These are phyloP conservation scores for Centropyge bicolor DNA, from an alignment of 2,797 vertebrate genomes.

Conservation along the genomic window DNA sequence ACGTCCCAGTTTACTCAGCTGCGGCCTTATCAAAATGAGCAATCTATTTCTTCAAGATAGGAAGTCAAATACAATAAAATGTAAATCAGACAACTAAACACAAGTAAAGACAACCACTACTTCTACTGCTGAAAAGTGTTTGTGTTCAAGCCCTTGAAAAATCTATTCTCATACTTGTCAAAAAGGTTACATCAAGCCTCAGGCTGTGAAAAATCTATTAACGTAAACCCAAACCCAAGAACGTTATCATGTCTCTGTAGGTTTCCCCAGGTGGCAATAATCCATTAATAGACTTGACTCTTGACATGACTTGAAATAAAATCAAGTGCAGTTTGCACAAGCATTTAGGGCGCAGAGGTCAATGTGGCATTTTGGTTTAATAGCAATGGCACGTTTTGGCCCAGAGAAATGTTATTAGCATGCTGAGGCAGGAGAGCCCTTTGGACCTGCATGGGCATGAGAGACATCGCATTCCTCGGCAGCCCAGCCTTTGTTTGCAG, in stretches of 20 bases:
- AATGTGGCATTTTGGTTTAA: constrained; percentile 27
- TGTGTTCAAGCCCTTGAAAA: neutral
- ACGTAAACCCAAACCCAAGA: constrained; percentile 1
- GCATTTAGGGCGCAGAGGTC: constrained; percentile 34
- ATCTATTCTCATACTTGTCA: neutral
- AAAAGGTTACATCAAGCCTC: constrained; percentile 16
- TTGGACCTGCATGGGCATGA: constrained; percentile 75
- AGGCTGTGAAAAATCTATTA: neutral
- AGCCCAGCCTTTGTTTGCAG: constrained; percentile 57
- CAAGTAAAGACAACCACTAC: neutral
- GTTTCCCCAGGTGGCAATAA: neutral
- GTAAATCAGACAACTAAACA: neutral
- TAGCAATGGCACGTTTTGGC: constrained; percentile 20
- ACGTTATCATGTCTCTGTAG: neutral
- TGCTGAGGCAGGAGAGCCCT: constrained; percentile 71
- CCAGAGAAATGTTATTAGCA: constrained; percentile 51
- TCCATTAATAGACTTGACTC: neutral
- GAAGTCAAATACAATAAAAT: constrained; percentile 2
- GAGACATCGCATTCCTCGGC: constrained; percentile 65
- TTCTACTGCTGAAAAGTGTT: neutral
- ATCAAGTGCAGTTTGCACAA: neutral
- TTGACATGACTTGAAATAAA: constrained; percentile 10
- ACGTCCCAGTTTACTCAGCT: constrained; percentile 11
- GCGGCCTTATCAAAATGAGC: neutral
- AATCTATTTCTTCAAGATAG: neutral